phyloP scores from a whole-genome alignment of 2,797 vertebrate species.

The Rhynchonycteris naso region DNA sequence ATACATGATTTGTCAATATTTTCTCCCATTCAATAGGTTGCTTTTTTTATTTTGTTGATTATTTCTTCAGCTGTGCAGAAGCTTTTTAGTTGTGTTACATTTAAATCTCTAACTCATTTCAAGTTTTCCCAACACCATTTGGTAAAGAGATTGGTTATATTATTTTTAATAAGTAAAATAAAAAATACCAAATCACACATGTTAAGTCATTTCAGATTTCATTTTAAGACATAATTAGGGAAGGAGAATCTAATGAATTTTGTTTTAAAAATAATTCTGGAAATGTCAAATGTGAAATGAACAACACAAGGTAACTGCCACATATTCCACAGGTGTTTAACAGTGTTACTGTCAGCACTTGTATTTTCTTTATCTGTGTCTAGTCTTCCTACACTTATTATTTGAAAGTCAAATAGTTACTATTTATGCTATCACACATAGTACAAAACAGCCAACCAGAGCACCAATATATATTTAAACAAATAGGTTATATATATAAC shows the following conservation, averaged over 20 bases:
- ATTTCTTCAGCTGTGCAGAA: background rate
- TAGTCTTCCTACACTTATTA: background rate
- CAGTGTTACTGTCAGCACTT: background rate
- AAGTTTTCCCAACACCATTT: background rate
- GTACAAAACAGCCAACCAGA: background rate
- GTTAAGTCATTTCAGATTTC: background rate
- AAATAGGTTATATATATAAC: background rate
- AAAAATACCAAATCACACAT: background rate
- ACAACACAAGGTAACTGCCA: background rate
- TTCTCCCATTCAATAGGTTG: background rate
- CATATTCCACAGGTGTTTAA: background rate
- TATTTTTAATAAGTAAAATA: background rate
- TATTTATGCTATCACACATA: background rate
- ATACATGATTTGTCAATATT: background rate
- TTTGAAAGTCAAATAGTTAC: background rate
- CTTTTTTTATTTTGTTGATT: background rate
- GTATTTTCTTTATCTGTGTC: background rate
- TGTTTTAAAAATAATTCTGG: background rate
- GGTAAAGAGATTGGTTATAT: background rate
- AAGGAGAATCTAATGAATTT: background rate
- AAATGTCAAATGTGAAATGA: background rate
- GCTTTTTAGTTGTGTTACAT: background rate
- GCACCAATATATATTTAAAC: background rate
- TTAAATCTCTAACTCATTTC: background rate
- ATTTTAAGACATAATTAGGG: background rate